Evolutionary conservation across 2,797 vertebrate genomes (phyloP).

Genomic region (Eospalax fontanierii): DNA sequence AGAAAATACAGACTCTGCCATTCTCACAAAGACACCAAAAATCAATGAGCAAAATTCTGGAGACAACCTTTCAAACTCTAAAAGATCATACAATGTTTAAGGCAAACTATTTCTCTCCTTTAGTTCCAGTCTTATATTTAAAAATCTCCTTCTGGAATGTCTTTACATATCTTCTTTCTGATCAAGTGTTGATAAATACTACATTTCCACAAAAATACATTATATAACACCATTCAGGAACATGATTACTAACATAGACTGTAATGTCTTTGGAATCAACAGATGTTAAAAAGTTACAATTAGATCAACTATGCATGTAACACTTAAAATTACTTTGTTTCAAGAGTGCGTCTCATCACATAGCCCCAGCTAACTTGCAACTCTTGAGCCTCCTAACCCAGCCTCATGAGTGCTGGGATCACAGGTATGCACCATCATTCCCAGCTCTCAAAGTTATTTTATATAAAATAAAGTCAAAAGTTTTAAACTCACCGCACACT

Average conservation of each 20-base stretch:
- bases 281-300: constrained; percentile 63
- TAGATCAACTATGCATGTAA: constrained; percentile 28
- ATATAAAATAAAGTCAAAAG: constrained; percentile 62
- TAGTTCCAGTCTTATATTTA: constrained; percentile 48
- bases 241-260: constrained; percentile 38
- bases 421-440: neutral
- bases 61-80: constrained; percentile 56
- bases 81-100: constrained; percentile 15
- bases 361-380: neutral
- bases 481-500: constrained; percentile 97
- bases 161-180: constrained; percentile 57
- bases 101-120: neutral
- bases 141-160: constrained; percentile 28
- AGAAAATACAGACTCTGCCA: constrained; percentile 59
- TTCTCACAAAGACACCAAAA: constrained; percentile 55
- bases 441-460: constrained; percentile 43
- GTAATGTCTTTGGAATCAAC: constrained; percentile 35
- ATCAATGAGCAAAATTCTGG: constrained; percentile 63
- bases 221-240: constrained; percentile 57
- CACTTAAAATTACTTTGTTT: constrained; percentile 35
- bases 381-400: neutral
- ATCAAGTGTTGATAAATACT: constrained; percentile 31
- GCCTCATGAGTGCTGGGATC: neutral
- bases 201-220: constrained; percentile 57
- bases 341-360: neutral